phyloP scores from a whole-genome alignment of 2,113 vertebrate species.

The Perca schrenkii region DNA sequence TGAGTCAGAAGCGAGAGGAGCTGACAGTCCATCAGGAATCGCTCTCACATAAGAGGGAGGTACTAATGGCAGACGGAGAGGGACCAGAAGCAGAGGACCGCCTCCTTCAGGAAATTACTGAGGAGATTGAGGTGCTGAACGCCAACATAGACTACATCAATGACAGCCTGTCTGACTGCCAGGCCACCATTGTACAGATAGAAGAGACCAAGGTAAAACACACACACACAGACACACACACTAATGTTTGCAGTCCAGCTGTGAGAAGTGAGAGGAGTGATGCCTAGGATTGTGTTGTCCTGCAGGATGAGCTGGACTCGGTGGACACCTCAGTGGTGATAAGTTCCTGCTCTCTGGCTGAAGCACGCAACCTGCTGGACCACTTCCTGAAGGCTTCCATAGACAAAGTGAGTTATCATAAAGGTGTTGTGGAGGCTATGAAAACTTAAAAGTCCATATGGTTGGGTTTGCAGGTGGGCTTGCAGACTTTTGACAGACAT shows the following conservation, averaged over 20 bases:
- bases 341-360: constrained; percentile 96
- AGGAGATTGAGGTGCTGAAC: constrained; percentile 95
- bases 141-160: constrained; percentile 99
- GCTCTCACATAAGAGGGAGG: constrained; percentile 87
- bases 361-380: constrained; percentile 95
- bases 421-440: not conserved
- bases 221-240: not conserved
- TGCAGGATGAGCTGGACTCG: constrained; percentile 96
- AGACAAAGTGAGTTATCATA: constrained; percentile 87
- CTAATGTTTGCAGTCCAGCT: not conserved
- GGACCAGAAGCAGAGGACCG: constrained; percentile 89
- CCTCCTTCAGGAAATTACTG: constrained; percentile 91
- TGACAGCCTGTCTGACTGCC: constrained; percentile 95
- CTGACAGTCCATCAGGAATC: constrained; percentile 92
- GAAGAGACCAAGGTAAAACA: constrained; percentile 94
- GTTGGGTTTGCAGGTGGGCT: not conserved
- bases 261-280: not conserved
- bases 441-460: not conserved
- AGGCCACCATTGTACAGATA: constrained; percentile 97
- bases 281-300: constrained; percentile 4
- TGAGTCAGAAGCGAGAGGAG: constrained; percentile 95
- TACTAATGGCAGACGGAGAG: constrained; percentile 88
- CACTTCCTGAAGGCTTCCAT: constrained; percentile 98
- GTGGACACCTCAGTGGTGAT: constrained; percentile 98
- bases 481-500: not conserved